Base-by-base conservation (phyloP, 2,113 vertebrate species). In the Lasiurus cinereus region DNA sequence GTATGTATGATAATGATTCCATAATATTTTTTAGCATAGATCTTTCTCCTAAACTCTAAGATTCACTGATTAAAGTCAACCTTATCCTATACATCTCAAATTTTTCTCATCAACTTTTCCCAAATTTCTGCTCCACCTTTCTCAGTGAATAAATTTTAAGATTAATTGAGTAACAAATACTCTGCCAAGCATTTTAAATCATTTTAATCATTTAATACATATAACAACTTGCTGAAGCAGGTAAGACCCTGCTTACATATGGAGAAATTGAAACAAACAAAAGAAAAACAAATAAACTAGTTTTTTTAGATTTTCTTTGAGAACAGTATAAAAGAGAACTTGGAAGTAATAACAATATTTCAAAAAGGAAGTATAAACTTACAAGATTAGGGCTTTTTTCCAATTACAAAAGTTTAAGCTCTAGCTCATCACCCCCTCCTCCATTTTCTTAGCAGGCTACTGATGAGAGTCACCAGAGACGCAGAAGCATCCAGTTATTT, bases 401-500 rank as follows among this genome's bases (percentile, higher is more conserved):
- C 18, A 95, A 95, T 95, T 88, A 96, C 50, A 94, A 86, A 95
- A 91, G 85, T 86, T 92, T 46, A 85, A 31, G 36, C 70, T 46
- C 46, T 66, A 92, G 64, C 43, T 82, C 31, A 8, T 31, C 3
- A 87, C 31, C 89, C 8, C 43, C 39, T 95, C 29, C 18, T 22
- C 59, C 3, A 13, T 94, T 95, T 93, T 69, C 80, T 84, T 98
- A 96, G 96, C 80, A 3, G 6, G 24, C 93, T 92, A 94, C 54
- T 92, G 88, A 94, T 87, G 59, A 94, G 16, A 80, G 72, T 92
- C 2, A 1, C 94, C 83, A 93, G 94, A 97, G 96, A 96, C 64
- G 39, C n/a, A 0, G 39, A 92, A 72, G 50, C 95, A 86, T 96
- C 64, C 90, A 70, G 78, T 96, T 97, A 83, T 90, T 97, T 92